Conservation (phyloP, 2,113 vertebrate genomes). For the Casuarius casuarius region DNA sequence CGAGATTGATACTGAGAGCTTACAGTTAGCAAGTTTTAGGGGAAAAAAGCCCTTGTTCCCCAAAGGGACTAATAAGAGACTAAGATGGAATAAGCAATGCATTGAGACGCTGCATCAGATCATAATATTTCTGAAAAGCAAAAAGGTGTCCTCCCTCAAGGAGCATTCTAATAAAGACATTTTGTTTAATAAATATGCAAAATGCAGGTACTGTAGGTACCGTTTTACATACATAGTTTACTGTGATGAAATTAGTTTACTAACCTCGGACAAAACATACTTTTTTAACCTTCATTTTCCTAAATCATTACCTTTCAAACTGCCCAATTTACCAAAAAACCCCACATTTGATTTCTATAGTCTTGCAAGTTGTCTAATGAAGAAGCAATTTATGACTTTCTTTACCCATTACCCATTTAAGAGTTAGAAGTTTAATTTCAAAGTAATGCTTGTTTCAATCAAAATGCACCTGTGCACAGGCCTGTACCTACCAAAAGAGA, state of each 20-base stretch:
- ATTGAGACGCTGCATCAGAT: conserved; percentile 23
- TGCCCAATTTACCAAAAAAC: not conserved
- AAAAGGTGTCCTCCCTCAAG: not conserved
- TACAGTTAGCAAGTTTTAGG: not conserved
- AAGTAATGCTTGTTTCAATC: conserved; percentile 1
- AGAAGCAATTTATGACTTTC: conserved; percentile 17
- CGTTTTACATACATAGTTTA: not conserved
- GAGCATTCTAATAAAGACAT: not conserved
- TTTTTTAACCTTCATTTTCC: not conserved
- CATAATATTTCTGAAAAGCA: conserved; percentile 43
- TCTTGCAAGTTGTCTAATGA: not conserved
- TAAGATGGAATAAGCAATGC: conserved; percentile 5
- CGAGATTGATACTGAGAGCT: not conserved
- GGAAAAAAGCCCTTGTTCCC: not conserved
- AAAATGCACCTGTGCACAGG: not conserved
- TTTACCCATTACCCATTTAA: not conserved
- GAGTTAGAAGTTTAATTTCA: not conserved
- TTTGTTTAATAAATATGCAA: not conserved
- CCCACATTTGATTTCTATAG: not conserved
- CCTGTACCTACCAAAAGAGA: not conserved
- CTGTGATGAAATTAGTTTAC: not conserved
- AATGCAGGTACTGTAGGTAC: not conserved
- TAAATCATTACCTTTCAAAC: not conserved
- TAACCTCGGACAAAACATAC: not conserved
- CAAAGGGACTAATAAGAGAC: conserved; percentile 4